Percentiles rank a stretch among this genome's conserved stretches.
Evolutionary conservation across 2,113 vertebrate genomes (phyloP).

Genomic region (Eleginops maclovinus): DNA sequence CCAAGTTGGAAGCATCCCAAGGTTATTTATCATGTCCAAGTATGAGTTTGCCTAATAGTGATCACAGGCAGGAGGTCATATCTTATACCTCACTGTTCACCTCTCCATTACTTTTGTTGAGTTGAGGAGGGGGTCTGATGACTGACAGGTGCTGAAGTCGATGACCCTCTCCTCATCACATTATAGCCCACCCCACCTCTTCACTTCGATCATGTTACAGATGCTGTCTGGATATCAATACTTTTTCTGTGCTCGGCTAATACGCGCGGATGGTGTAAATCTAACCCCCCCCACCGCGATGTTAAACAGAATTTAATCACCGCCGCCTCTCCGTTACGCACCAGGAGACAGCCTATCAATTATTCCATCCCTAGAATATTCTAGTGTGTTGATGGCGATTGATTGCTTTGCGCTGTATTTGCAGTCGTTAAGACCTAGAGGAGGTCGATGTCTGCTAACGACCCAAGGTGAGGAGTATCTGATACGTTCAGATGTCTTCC

Average conservation of each 20-base stretch:
- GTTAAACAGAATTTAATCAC: conserved; percentile 79
- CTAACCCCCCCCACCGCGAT: conserved; percentile 44
- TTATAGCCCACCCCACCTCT: conserved; percentile 37
- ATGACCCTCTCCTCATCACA: conserved; percentile 50
- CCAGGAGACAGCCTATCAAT: conserved; percentile 76
- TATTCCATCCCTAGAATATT: conserved; percentile 76
- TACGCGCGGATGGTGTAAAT: conserved; percentile 51
- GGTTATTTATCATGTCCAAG: background rate
- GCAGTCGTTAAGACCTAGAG: conserved; percentile 71
- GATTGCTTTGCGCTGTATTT: conserved; percentile 74
- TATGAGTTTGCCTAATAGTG: background rate
- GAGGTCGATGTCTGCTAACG: conserved; percentile 77
- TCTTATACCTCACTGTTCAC: background rate
- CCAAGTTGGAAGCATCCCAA: too few species aligned
- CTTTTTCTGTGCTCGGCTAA: conserved; percentile 34
- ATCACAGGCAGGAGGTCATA: background rate
- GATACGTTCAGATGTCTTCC: conserved; percentile 58
- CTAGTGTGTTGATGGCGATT: conserved; percentile 74
- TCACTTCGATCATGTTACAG: conserved; percentile 69
- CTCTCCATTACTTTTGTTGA: conserved; percentile 3
- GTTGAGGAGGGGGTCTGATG: conserved; percentile 18
- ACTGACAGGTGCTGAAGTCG: conserved; percentile 49
- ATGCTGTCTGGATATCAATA: conserved; percentile 67
- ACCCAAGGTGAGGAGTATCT: conserved; percentile 71
- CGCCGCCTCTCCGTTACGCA: conserved; percentile 68